phyloP scores from a whole-genome alignment of 2,797 vertebrate genomes.

The Acrocephalus scirpaceus region DNA sequence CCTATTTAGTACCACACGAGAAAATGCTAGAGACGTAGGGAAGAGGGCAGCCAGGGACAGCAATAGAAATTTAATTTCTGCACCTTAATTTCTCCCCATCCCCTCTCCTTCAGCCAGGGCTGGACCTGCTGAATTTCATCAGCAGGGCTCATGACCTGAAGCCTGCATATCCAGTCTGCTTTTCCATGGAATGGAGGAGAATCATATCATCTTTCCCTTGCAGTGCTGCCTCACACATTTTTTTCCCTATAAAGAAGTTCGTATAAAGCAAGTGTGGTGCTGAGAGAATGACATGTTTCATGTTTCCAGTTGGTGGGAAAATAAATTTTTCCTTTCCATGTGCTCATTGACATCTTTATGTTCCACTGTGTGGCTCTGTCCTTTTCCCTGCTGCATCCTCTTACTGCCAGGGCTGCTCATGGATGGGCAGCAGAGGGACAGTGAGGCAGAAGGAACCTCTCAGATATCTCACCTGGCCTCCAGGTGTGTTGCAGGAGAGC shows the following conservation, averaged over 20 bases:
- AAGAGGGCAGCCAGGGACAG: neutral
- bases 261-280: neutral
- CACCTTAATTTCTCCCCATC: neutral
- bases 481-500: neutral
- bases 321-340: neutral
- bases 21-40: neutral
- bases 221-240: neutral
- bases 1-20: neutral
- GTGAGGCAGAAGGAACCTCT: neutral
- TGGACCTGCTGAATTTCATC: neutral
- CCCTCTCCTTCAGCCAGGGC: neutral
- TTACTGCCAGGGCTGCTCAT: neutral
- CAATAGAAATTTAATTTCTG: neutral
- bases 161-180: neutral
- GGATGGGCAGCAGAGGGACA: neutral
- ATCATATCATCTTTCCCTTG: neutral
- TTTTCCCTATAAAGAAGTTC: neutral
- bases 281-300: neutral
- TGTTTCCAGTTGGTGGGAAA: neutral
- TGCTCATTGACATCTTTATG: accelerated
- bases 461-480: neutral
- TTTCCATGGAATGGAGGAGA: neutral
- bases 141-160: neutral
- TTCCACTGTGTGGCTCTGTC: neutral
- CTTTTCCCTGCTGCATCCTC: neutral